Evolutionary conservation across 2,113 vertebrate species (phyloP), one percentile per base, ranked within the genome.

Genomic region (Carassius auratus): DNA sequence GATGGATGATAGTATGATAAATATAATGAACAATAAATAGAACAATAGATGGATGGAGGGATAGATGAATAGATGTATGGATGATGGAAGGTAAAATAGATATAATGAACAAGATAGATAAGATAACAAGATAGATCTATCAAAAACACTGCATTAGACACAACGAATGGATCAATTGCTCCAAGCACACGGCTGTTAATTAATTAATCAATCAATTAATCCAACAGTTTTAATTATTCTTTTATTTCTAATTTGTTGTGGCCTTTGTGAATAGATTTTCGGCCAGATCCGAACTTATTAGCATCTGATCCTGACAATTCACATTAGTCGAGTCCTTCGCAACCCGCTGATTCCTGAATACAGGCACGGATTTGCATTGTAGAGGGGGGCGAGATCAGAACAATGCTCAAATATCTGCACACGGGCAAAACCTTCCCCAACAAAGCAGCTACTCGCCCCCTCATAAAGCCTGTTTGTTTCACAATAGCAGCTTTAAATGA

Each of bases 341-440:
- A 87, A 77, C 90, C 89, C 73, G 87, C 88, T 88, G 91, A 21
- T 86, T 87, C 86, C 83, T 86, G 59, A 87, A 91, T 86, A 90
- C 77, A 84, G 68, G 85, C 85, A 89, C 23, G 15, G 87, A 87
- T 90, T 90, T 88, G 48, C 86, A 87, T 85, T 90, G 88, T 86
- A 64, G 84, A 85, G 79, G 33, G 79, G 62, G 50, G 75, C 38
- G 79, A 77, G 80, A 50, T 64, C 45, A 42, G 84, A 73, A 90
- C 82, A 90, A 86, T 87, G 76, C 88, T 91, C 90, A 26, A 90
- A 89, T 87, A 84, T 84, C 84, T 80, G 64, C 71, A 78, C 71
- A 45, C 87, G 89, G 86, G 90, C 88, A 86, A 92, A 92, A 90
- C 90, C 91, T 71, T 66, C 86, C 80, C 71, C 91, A 91, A 93